Percentiles rank a stretch among this genome's conserved stretches.
phyloP scores from a whole-genome alignment of 2,888 invertebrate species.

The Lysandra coridon region DNA sequence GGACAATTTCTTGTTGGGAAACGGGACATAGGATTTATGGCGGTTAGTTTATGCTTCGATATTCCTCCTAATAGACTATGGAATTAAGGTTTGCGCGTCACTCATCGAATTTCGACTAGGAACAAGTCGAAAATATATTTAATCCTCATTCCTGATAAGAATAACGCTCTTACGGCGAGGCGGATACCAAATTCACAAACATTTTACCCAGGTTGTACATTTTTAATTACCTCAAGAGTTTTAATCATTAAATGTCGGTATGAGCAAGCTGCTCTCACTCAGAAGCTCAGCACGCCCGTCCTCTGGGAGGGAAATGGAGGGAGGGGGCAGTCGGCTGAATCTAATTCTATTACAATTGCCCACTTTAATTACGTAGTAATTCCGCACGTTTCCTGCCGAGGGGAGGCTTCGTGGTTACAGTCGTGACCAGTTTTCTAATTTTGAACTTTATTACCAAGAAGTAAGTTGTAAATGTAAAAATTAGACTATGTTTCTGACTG shows the following conservation, averaged over 20 bases:
- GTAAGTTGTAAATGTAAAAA: background rate
- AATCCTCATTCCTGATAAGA: too few relatives aligned
- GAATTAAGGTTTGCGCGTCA: background rate
- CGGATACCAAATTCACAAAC: background rate
- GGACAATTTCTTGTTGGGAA: background rate
- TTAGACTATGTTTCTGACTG: background rate
- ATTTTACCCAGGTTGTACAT: background rate
- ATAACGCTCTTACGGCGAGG: background rate
- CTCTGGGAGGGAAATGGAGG: background rate
- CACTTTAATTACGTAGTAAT: slow-evolving; percentile 18
- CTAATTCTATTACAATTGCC: slow-evolving; percentile 14
- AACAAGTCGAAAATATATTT: too few relatives aligned
- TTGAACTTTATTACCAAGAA: background rate
- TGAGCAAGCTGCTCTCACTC: background rate
- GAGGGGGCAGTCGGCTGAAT: background rate
- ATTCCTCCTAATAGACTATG: background rate
- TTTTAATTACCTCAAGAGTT: background rate
- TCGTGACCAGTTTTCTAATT: background rate
- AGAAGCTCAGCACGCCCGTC: background rate
- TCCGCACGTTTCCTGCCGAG: background rate
- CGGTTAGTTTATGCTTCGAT: background rate
- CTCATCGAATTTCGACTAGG: too few relatives aligned
- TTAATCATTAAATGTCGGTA: background rate
- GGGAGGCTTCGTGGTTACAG: background rate
- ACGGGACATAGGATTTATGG: background rate